These are phyloP conservation scores for Odontamblyopus lacepedii DNA, from an alignment of 2,797 vertebrate genomes.

Conservation along the genomic window DNA sequence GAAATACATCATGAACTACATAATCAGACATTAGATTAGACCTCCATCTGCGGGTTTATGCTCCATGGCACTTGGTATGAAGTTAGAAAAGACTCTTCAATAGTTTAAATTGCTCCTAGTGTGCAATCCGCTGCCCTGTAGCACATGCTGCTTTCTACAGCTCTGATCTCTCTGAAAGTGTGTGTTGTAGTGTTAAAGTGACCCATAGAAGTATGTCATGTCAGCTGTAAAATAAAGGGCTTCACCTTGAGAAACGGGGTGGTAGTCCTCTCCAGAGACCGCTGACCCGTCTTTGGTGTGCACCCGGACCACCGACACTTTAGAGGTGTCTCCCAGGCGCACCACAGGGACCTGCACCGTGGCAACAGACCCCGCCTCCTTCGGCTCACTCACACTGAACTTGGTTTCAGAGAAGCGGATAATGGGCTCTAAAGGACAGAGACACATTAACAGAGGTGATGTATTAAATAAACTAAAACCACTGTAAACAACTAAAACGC, in stretches of 20 bases:
- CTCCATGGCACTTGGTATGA: background rate
- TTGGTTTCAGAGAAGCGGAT: conserved; percentile 91
- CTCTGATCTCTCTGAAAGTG: background rate
- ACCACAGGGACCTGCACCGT: conserved; percentile 86
- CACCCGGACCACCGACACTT: conserved; percentile 89
- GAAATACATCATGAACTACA: background rate
- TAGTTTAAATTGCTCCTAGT: background rate
- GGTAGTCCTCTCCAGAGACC: conserved; percentile 91
- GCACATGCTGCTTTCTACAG: background rate
- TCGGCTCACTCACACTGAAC: conserved; percentile 89
- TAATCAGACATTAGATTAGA: background rate
- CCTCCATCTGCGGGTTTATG: background rate
- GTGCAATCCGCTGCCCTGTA: background rate
- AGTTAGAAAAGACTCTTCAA: background rate
- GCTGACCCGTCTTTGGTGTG: conserved; percentile 97
- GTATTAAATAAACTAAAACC: background rate
- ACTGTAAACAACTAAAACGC: background rate
- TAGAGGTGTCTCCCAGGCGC: conserved; percentile 88
- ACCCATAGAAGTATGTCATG: background rate
- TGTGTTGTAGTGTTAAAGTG: background rate
- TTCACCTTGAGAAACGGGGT: conserved; percentile 90
- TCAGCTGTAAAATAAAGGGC: background rate
- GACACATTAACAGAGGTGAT: background rate
- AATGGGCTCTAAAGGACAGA: conserved; percentile 78
- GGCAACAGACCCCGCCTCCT: conserved; percentile 77